These are phyloP conservation scores for Rhagonycha lutea DNA, from an alignment of 2,888 invertebrate genomes.

Conservation along the genomic window DNA sequence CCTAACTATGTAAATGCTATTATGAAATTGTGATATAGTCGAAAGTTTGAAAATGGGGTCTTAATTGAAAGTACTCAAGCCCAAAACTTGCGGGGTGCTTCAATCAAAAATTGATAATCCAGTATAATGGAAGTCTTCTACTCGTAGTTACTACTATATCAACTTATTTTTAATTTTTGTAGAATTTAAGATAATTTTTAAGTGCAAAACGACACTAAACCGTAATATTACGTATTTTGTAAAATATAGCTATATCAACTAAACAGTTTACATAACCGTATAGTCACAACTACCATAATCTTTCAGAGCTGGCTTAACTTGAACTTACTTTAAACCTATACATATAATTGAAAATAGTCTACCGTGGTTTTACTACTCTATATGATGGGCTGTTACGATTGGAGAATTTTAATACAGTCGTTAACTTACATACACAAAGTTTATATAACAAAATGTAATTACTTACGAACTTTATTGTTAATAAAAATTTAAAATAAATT, in stretches of 20 bases:
- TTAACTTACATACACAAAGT: conserved; percentile 43
- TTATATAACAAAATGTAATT: conserved; percentile 47
- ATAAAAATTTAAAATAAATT: neutral
- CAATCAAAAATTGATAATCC: no score
- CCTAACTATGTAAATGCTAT: neutral
- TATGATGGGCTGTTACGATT: conserved; percentile 42
- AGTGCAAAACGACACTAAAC: neutral
- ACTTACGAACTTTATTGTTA: conserved; percentile 34
- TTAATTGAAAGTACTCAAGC: no score
- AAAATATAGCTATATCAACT: neutral
- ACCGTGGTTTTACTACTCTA: neutral
- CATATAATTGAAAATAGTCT: neutral
- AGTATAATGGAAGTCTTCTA: no score
- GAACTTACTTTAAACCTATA: neutral
- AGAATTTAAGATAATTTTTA: neutral
- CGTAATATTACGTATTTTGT: neutral
- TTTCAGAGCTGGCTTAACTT: neutral
- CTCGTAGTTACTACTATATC: no score
- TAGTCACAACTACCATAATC: neutral
- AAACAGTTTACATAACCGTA: neutral
- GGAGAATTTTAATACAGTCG: conserved; percentile 50
- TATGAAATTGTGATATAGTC: no score
- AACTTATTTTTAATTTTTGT: neutral
- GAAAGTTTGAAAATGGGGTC: no score
- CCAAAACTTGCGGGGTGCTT: no score